Conservation (phyloP, 2,797 vertebrate species). For the Fistularia tabacaria region DNA sequence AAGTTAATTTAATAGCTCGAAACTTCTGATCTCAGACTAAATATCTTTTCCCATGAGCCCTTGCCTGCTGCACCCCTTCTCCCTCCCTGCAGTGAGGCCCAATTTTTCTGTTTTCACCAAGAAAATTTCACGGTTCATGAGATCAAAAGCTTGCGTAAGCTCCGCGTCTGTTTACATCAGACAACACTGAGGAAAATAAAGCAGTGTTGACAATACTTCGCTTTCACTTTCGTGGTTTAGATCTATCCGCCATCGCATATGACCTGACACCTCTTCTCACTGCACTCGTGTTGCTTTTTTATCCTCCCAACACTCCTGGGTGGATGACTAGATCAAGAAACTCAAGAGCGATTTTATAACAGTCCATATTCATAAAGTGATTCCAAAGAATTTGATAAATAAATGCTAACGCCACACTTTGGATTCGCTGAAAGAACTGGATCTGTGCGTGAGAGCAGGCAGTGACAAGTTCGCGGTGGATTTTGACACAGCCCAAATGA, state of each 20-base stretch:
- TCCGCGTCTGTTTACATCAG: constrained; percentile 74
- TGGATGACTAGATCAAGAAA: constrained; percentile 15
- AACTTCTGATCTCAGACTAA: constrained; percentile 66
- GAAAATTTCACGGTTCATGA: constrained; percentile 73
- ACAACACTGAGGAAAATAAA: constrained; percentile 62
- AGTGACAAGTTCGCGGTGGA: constrained; percentile 10
- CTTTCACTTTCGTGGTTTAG: constrained; percentile 43
- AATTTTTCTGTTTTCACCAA: constrained; percentile 69
- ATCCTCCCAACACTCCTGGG: constrained; percentile 14
- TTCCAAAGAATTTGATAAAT: constrained; percentile 24
- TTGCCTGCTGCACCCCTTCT: constrained; percentile 52
- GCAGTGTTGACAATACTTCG: constrained; percentile 2
- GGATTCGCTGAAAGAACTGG: constrained; percentile 14
- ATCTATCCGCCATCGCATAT: constrained; percentile 34
- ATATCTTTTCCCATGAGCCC: constrained; percentile 68
- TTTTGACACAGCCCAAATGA: constrained; percentile 50
- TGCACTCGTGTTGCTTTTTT: constrained; percentile 15
- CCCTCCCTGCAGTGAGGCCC: constrained; percentile 56
- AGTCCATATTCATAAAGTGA: constrained; percentile 31
- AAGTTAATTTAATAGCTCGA: constrained; percentile 62
- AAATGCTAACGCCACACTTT: constrained; percentile 10
- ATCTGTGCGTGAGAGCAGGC: constrained; percentile 12
- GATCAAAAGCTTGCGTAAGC: constrained; percentile 75
- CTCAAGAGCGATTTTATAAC: not conserved
- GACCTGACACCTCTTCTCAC: constrained; percentile 41